These are phyloP conservation scores for Dendrophyllia cribrosa DNA, from an alignment of 64 coral and sea anemone species.

Conservation along the genomic window DNA sequence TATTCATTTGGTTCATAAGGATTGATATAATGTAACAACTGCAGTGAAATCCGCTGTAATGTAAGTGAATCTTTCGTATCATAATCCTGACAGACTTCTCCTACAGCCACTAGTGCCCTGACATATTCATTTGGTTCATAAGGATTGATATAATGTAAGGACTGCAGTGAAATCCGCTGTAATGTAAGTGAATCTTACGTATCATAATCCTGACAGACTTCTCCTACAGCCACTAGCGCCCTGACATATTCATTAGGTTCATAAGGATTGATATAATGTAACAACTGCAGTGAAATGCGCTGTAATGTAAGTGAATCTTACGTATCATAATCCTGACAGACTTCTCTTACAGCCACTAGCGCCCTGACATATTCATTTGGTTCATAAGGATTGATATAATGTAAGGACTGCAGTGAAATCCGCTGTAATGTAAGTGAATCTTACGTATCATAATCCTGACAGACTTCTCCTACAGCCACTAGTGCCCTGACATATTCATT, in stretches of 20 bases:
- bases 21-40: constrained; percentile 88
- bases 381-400: constrained; percentile 87
- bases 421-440: too few species aligned
- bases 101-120: constrained; percentile 75
- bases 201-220: constrained; percentile 99
- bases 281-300: too few species aligned
- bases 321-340: constrained; percentile 99
- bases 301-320: too few species aligned
- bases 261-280: constrained; percentile 89
- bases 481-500: constrained; percentile 93
- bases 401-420: constrained; percentile 71
- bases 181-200: too few species aligned
- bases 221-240: constrained; percentile 77
- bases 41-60: too few species aligned
- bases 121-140: constrained; percentile 94
- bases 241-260: constrained; percentile 94
- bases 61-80: too few species aligned
- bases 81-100: constrained; percentile 98
- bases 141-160: constrained; percentile 85
- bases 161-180: too few species aligned
- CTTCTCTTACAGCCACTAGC: constrained; percentile 77
- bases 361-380: constrained; percentile 94
- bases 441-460: constrained; percentile 98
- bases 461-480: constrained; percentile 86
- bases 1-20: constrained; percentile 94